These are phyloP conservation scores for Apomyelois bistriatella DNA, from an alignment of 2,888 invertebrate genomes.

Conservation along the genomic window DNA sequence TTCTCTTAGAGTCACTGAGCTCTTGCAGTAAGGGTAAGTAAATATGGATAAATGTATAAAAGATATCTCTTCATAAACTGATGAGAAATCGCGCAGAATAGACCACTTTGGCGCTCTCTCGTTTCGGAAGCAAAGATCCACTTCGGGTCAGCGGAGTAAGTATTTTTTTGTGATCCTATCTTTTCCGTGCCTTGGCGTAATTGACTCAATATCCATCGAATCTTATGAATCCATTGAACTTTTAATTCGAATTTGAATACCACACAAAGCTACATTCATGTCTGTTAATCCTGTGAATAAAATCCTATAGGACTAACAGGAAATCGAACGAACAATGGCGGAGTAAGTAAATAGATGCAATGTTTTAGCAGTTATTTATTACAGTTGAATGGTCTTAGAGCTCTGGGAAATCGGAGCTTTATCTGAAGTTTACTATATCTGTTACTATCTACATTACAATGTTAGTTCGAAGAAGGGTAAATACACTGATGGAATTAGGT, in stretches of 20 bases:
- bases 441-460: neutral
- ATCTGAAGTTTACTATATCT: neutral
- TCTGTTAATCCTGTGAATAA: constrained; percentile 5
- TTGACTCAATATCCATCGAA: too few relatives aligned
- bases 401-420: constrained; percentile 8
- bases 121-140: too few relatives aligned
- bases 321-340: constrained; percentile 2
- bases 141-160: too few relatives aligned
- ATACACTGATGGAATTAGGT: neutral
- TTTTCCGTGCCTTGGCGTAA: too few relatives aligned
- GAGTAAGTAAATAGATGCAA: neutral
- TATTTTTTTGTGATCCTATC: too few relatives aligned
- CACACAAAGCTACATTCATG: constrained; percentile 6
- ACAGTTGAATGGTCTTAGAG: neutral
- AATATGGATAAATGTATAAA: too few relatives aligned
- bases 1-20: too few relatives aligned
- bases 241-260: neutral
- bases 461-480: constrained; percentile 8
- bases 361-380: constrained; percentile 5
- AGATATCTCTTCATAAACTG: too few relatives aligned
- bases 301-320: neutral
- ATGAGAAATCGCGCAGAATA: too few relatives aligned
- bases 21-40: too few relatives aligned
- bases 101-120: too few relatives aligned
- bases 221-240: neutral